Conservation (phyloP, 1,140 invertebrate species). For the Zaprionus inermis region DNA sequence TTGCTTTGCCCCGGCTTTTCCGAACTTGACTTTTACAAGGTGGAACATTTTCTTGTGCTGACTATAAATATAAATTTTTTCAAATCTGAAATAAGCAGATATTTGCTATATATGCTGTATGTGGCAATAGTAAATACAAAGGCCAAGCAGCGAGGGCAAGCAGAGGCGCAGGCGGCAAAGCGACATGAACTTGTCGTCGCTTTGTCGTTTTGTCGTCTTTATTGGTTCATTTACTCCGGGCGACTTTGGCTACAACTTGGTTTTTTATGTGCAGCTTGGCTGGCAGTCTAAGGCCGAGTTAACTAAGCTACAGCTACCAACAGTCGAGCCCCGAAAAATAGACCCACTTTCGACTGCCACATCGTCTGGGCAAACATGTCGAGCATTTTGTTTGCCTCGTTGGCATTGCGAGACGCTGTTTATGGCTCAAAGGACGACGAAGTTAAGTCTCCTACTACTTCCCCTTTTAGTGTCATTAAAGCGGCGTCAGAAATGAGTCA, state of each 20-base stretch:
- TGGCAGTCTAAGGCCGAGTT: slow-evolving; percentile 53
- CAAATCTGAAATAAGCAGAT: slow-evolving; percentile 1
- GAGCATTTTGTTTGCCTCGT: slow-evolving; percentile 71
- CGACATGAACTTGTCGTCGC: slow-evolving; percentile 55
- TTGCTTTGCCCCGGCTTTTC: slow-evolving; percentile 56
- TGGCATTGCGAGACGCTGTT: slow-evolving; percentile 51
- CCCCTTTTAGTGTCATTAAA: slow-evolving; percentile 54
- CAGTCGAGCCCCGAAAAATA: slow-evolving; percentile 16
- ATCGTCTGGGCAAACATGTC: slow-evolving; percentile 74
- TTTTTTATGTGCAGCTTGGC: slow-evolving; percentile 69
- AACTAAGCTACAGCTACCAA: slow-evolving; percentile 49
- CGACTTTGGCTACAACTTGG: slow-evolving; percentile 61
- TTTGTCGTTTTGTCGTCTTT: slow-evolving; percentile 40
- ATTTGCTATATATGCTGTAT: neutral
- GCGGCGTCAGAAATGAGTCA: slow-evolving; percentile 36
- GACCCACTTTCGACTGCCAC: slow-evolving; percentile 51
- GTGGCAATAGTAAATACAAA: neutral
- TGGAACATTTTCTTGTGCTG: slow-evolving; percentile 48
- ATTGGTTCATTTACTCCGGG: slow-evolving; percentile 65
- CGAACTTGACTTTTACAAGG: slow-evolving; percentile 69
- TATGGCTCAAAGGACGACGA: slow-evolving; percentile 51
- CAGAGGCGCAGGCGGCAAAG: slow-evolving; percentile 4
- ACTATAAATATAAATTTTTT: slow-evolving; percentile 51
- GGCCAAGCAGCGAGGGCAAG: neutral
- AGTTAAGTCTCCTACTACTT: neutral